These are phyloP conservation scores for Fringilla coelebs DNA, from an alignment of 2,797 vertebrate genomes.

Conservation along the genomic window DNA sequence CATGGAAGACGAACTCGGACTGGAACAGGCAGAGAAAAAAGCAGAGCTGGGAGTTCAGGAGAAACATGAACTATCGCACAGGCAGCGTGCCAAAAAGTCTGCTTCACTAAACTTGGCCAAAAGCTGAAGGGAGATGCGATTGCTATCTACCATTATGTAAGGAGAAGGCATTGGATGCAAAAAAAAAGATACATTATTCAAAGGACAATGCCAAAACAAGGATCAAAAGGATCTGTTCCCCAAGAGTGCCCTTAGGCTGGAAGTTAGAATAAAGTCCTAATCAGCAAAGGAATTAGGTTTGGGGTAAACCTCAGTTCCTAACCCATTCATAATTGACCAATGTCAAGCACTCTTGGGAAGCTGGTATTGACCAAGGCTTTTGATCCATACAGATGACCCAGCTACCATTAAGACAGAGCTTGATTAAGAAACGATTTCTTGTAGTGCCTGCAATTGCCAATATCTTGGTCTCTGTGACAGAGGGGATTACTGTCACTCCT, in stretches of 20 bases:
- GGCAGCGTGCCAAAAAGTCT: neutral
- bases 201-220: constrained; percentile 1
- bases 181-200: neutral
- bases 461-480: neutral
- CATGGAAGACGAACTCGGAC: neutral
- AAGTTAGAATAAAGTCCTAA: neutral
- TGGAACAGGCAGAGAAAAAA: neutral
- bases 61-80: neutral
- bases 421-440: neutral
- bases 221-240: neutral
- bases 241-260: neutral
- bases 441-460: neutral
- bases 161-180: neutral
- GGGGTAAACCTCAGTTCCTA: neutral
- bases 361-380: neutral
- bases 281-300: constrained; percentile 12
- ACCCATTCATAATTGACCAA: neutral
- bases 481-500: neutral
- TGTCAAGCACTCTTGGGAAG: neutral
- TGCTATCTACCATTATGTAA: neutral
- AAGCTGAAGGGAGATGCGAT: constrained; percentile 16
- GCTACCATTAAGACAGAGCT: neutral
- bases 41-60: neutral
- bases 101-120: neutral
- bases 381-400: neutral